Evolutionary conservation across 1,140 invertebrate species (phyloP), one percentile per base, ranked within the genome.

Genomic region (Magallana ariakensis): DNA sequence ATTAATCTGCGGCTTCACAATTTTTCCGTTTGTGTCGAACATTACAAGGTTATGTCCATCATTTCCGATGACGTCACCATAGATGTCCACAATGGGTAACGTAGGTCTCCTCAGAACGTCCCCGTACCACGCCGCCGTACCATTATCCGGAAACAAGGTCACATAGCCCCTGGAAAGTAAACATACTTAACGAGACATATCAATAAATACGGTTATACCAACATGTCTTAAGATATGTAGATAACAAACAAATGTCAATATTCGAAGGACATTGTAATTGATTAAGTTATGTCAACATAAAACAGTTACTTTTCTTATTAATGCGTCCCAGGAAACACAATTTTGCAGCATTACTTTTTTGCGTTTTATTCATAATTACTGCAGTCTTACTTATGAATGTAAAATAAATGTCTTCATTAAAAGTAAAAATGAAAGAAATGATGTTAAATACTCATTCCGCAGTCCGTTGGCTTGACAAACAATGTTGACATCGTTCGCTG

Each of bases 61-160:
- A 1, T 88, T 90, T 16, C 91, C 92, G 60, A 92, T 92, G 62
- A 92, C 58, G 60, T 89, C 89, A 9, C 92, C 92, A 22, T 87
- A 86, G 11, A 90, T 87, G 26, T 91, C 90, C 88, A 93, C 86
- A 5, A 93, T 70, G 0, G 92, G 92, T n/a, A 93, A 87, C 16
- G 90, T 86, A 1, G 92, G 92, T 33, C 86, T 58, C 2, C 85
- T 85, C 19, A 92, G 85, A 11, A 89, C 80, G 4, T 54, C 54
- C 66, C 89, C 88, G 15, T 88, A 87, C 92, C 92, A 93, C 11
- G 84, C 5, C 13, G 85, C 70, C 8, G 81, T 86, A 5, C 92
- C 92, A n/a, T 33, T 90, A 5, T 57, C 58, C 15, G 85, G 62
- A 70, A 90, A 85, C 15, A 93, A 56, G 6, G 84, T 66, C 19